These are phyloP conservation scores for Ectemnius lituratus DNA, from an alignment of 2,888 invertebrate genomes.

Conservation along the genomic window DNA sequence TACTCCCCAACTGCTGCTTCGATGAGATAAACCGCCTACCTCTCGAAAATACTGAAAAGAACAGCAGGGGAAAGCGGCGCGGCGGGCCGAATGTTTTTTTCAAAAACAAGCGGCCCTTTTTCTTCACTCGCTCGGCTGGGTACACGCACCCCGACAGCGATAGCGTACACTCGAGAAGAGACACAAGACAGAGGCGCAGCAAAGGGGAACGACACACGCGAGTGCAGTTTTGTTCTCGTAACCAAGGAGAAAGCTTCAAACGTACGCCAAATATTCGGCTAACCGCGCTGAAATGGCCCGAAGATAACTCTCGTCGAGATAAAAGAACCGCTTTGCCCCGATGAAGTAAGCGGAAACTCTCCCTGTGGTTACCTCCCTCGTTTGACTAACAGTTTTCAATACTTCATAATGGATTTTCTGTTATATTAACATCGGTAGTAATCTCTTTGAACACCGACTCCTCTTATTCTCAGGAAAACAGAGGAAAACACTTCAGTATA, in stretches of 20 bases:
- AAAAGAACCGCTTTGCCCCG: not conserved
- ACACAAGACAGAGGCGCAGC: too few relatives aligned
- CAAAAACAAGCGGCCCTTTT: slow-evolving; percentile 20
- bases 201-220: slow-evolving; percentile 19
- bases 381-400: too few relatives aligned
- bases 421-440: too few relatives aligned
- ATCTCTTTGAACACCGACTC: too few relatives aligned
- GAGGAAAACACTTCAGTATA: too few relatives aligned
- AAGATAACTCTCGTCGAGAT: slow-evolving; percentile 5
- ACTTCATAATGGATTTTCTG: too few relatives aligned
- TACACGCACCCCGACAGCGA: slow-evolving; percentile 28
- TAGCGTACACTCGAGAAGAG: slow-evolving; percentile 9
- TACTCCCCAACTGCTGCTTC: slow-evolving; percentile 42
- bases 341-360: too few relatives aligned
- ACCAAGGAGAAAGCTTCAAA: not conserved
- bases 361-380: too few relatives aligned
- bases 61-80: not conserved
- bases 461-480: too few relatives aligned
- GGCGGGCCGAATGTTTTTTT: slow-evolving; percentile 27
- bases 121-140: slow-evolving; percentile 25
- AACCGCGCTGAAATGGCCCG: slow-evolving; percentile 4
- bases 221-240: not conserved
- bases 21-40: slow-evolving; percentile 38
- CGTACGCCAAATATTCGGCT: slow-evolving; percentile 3
- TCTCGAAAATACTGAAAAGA: not conserved